These are phyloP conservation scores for Desoria tigrina DNA, from an alignment of 2,888 invertebrate species.

Conservation along the genomic window DNA sequence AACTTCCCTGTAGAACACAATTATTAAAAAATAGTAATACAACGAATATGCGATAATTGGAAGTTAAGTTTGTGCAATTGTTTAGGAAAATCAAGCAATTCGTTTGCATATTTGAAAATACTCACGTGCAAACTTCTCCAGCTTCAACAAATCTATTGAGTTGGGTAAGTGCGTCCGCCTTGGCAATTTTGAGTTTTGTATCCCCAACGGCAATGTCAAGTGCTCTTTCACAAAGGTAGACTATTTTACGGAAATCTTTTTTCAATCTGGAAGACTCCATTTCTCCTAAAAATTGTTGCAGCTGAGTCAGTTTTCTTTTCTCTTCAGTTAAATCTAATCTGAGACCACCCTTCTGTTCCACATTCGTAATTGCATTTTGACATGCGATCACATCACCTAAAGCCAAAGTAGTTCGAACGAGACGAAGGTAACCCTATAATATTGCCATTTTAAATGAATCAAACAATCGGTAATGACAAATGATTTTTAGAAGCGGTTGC, in stretches of 20 bases:
- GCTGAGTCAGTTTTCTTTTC: constrained; percentile 62
- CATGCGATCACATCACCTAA: constrained; percentile 74
- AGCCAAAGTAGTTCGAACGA: constrained; percentile 81
- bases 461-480: neutral
- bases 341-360: constrained; percentile 19
- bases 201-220: constrained; percentile 62
- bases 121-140: constrained; percentile 76
- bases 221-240: constrained; percentile 38
- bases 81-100: no score
- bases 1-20: no score
- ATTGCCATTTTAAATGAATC: constrained; percentile 56
- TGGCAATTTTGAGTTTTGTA: constrained; percentile 71
- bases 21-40: no score
- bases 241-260: constrained; percentile 76
- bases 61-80: constrained; percentile 16
- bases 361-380: constrained; percentile 44
- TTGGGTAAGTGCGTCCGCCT: constrained; percentile 84
- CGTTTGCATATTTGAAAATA: no score
- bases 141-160: constrained; percentile 81
- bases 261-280: constrained; percentile 71
- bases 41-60: no score
- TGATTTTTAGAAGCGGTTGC: no score
- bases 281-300: constrained; percentile 71
- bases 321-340: constrained; percentile 33
- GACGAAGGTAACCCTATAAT: constrained; percentile 61